Conservation (phyloP, 2,888 invertebrate genomes). For the Geophilus truncorum region DNA sequence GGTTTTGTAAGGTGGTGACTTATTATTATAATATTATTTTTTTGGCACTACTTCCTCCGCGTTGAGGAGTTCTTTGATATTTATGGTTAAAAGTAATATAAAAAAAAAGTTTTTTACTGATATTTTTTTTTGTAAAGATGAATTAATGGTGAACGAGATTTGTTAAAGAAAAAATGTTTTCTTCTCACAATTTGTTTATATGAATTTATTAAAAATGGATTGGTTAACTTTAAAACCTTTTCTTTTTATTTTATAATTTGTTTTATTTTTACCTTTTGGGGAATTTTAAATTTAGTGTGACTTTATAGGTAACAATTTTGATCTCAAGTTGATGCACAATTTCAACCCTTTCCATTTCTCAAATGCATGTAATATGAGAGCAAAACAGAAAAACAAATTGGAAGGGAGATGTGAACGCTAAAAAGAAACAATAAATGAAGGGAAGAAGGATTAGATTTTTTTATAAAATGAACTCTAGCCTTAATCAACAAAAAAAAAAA, state of each 20-base stretch:
- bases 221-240: neutral
- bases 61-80: conserved; percentile 14
- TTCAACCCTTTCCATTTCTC: neutral
- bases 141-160: conserved; percentile 22
- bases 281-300: neutral
- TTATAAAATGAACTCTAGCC: conserved; percentile 22
- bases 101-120: conserved; percentile 14
- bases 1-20: conserved; percentile 14
- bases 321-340: conserved; percentile 22
- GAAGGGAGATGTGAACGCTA: neutral
- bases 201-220: neutral
- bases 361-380: neutral
- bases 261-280: neutral
- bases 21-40: neutral
- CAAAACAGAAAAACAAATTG: neutral
- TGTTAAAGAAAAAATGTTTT: neutral
- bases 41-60: neutral
- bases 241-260: neutral
- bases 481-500: neutral
- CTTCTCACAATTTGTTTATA: conserved; percentile 14
- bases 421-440: neutral
- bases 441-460: neutral
- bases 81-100: conserved; percentile 27
- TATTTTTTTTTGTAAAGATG: conserved; percentile 12
- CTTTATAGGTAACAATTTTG: conserved; percentile 22